These are phyloP conservation scores for Halocynthia aurantium DNA, from an alignment of 23 tunicate genomes.

Conservation along the genomic window DNA sequence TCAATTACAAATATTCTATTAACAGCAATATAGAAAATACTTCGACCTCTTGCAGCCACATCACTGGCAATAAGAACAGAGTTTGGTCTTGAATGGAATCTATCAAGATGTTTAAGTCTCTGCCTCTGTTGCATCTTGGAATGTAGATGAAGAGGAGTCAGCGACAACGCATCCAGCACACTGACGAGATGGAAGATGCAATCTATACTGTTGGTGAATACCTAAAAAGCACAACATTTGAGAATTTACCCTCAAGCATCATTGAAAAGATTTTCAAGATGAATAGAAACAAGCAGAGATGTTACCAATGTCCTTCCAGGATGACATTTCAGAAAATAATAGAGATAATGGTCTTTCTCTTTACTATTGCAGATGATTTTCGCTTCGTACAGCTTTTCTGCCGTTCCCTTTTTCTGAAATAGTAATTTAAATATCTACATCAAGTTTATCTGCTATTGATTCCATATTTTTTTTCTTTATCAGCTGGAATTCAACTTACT, in stretches of 20 bases:
- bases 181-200: conserved; percentile 79
- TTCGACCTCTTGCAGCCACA: conserved; percentile 93
- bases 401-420: conserved; percentile 61
- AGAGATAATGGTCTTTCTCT: conserved; percentile 83
- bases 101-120: conserved; percentile 82
- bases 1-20: background rate
- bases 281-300: background rate
- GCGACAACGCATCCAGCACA: conserved; percentile 46
- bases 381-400: conserved; percentile 65
- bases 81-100: conserved; percentile 44
- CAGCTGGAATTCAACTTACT: too few relatives aligned
- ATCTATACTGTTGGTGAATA: conserved; percentile 91
- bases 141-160: conserved; percentile 78
- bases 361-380: conserved; percentile 54
- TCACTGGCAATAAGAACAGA: conserved; percentile 93
- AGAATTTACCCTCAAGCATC: background rate
- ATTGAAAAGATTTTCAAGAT: background rate
- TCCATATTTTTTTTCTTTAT: too few relatives aligned
- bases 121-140: conserved; percentile 98
- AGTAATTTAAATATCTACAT: background rate
- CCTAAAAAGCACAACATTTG: conserved; percentile 15
- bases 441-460: too few relatives aligned
- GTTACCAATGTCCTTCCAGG: conserved; percentile 86
- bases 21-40: background rate
- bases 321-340: conserved; percentile 72